Evolutionary conservation across 1,140 invertebrate species (phyloP).

Genomic region (Acyrthosiphon pisum): DNA sequence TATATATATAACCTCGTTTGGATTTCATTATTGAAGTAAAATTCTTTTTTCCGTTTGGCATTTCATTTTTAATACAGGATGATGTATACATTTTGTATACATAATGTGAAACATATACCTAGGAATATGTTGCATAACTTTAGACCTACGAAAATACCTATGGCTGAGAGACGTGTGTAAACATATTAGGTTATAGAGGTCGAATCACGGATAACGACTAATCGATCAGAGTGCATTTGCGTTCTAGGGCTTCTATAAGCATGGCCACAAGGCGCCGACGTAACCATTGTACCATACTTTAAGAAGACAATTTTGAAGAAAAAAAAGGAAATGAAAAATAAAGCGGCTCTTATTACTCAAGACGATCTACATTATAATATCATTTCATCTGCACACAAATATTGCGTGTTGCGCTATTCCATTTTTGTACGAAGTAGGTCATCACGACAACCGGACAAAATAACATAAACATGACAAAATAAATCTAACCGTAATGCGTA

Average conservation of each 20-base stretch:
- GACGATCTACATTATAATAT: not conserved
- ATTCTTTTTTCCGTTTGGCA: too few species aligned
- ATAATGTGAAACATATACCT: not conserved
- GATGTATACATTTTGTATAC: not conserved
- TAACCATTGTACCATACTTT: not conserved
- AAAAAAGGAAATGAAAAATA: not conserved
- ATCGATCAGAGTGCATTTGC: not conserved
- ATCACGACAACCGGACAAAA: not conserved
- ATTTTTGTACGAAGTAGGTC: not conserved
- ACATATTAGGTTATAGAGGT: not conserved
- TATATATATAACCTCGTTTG: too few species aligned
- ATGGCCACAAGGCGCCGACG: not conserved
- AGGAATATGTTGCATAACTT: not conserved
- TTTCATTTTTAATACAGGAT: not conserved
- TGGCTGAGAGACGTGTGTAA: not conserved
- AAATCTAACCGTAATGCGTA: not conserved
- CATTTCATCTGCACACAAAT: not conserved
- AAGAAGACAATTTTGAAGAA: not conserved
- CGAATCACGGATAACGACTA: not conserved
- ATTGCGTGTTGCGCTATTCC: not conserved
- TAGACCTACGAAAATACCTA: not conserved
- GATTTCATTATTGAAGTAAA: too few species aligned
- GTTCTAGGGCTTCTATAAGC: not conserved
- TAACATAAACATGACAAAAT: not conserved
- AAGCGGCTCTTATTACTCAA: not conserved